These are phyloP conservation scores for Lates calcarifer DNA, from an alignment of 2,113 vertebrate genomes.

Conservation along the genomic window DNA sequence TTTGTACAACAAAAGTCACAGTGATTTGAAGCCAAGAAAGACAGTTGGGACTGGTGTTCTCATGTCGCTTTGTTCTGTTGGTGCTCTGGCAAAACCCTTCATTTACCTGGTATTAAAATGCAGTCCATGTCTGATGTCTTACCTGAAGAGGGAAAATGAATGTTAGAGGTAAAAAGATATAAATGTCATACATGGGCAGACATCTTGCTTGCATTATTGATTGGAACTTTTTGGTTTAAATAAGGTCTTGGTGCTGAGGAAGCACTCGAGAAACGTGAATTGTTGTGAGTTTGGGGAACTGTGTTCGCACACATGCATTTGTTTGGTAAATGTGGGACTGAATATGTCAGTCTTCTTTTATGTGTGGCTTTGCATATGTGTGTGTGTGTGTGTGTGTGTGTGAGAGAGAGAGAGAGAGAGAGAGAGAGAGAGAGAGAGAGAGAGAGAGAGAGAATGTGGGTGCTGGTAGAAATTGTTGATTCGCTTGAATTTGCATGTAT, in stretches of 20 bases:
- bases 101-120: conserved; percentile 27
- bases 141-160: background rate
- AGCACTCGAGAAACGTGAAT: background rate
- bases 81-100: background rate
- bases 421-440: no score
- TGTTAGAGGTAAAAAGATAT: background rate
- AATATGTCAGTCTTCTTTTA: conserved; percentile 18
- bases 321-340: conserved; percentile 24
- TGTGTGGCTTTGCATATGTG: background rate
- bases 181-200: conserved; percentile 21
- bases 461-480: conserved; percentile 7
- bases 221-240: conserved; percentile 4
- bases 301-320: conserved; percentile 26
- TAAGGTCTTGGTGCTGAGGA: background rate
- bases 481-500: conserved; percentile 47
- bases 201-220: background rate
- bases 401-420: no score
- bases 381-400: background rate
- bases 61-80: conserved; percentile 7
- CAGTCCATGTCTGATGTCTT: conserved; percentile 17
- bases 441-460: no score
- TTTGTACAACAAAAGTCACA: background rate
- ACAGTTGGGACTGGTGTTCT: background rate
- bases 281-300: background rate
- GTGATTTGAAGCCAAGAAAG: conserved; percentile 4